A percentile compares a stretch with the other conserved stretches of the same genome.
These are phyloP conservation scores for Papilio protenor DNA, from an alignment of 2,888 invertebrate genomes.

Conservation along the genomic window DNA sequence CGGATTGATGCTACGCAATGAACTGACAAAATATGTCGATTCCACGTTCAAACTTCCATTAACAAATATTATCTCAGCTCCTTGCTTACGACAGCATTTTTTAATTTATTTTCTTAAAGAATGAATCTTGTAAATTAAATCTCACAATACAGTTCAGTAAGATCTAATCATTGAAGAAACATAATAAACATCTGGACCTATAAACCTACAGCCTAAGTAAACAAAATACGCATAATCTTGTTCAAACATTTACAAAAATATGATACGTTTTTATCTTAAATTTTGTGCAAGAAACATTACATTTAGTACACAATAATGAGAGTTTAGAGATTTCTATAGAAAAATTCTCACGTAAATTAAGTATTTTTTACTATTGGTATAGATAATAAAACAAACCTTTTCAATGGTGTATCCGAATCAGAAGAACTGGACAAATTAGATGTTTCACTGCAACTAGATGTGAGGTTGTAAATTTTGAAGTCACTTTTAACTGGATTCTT, in stretches of 20 bases:
- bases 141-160: background rate
- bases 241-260: background rate
- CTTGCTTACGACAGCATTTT: background rate
- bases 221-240: background rate
- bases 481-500: slow-evolving; percentile 63
- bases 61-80: background rate
- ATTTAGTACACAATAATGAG: background rate
- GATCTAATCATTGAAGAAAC: background rate
- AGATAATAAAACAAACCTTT: slow-evolving; percentile 60
- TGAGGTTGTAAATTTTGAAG: slow-evolving; percentile 63
- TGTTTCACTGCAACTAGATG: slow-evolving; percentile 69
- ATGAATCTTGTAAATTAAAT: too few relatives aligned
- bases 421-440: slow-evolving; percentile 69
- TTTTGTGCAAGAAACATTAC: background rate
- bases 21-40: too few relatives aligned
- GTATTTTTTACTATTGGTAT: background rate
- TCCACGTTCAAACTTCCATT: background rate
- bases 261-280: background rate
- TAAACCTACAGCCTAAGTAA: background rate
- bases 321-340: background rate
- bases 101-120: background rate
- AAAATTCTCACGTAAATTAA: background rate
- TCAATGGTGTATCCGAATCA: slow-evolving; percentile 68
- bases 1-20: too few relatives aligned
- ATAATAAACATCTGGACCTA: background rate